Evolutionary conservation across 2,113 vertebrate species (phyloP), one percentile per base, ranked within the genome.

Genomic region (Pollachius pollachius): DNA sequence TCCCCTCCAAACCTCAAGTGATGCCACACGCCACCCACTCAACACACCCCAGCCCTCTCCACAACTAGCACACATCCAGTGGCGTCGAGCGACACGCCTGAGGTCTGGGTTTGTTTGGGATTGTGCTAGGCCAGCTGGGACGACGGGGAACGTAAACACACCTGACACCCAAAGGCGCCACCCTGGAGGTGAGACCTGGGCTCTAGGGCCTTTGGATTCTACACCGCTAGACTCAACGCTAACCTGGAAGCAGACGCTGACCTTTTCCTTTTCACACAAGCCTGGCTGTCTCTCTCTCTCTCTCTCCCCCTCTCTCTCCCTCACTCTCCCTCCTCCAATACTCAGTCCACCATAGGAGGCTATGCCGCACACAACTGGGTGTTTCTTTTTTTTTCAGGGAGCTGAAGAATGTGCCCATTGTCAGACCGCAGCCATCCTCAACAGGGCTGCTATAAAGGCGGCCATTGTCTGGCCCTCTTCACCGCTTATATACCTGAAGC

Each of bases 371-470:
- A n/a, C 54, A 5, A n/a, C 54, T 57, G 54, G 23, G 58, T 60
- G 80, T 89, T 82, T 83, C 78, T 72, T 78, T 87, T 90, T 92
- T 88, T 57, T 88, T 91, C 92, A 90, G 90, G 86, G 74, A 87
- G 52, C 62, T 67, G 73, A 89, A 94, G 92, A 94, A 94, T 93
- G 90, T 87, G 81, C 68, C 81, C 88, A 91, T 93, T 94, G 93
- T 94, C 63, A 70, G 84, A 85, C 87, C 13, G 60, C 73, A 90
- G 90, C 83, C 90, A 80, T 86, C 83, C 91, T 82, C 87, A 90
- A 92, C 88, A 54, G 17, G 88, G 91, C 21, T 82, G 81, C 85
- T 77, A 86, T 89, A 82, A 94, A 93, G 92, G 91, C 89, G 74
- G 62, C 87, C 82, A 87, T 90, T 92, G 88, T 91, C 80, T 68